phyloP scores from a whole-genome alignment of 2,888 invertebrate species.

The Drosophila cyrtoloma region DNA sequence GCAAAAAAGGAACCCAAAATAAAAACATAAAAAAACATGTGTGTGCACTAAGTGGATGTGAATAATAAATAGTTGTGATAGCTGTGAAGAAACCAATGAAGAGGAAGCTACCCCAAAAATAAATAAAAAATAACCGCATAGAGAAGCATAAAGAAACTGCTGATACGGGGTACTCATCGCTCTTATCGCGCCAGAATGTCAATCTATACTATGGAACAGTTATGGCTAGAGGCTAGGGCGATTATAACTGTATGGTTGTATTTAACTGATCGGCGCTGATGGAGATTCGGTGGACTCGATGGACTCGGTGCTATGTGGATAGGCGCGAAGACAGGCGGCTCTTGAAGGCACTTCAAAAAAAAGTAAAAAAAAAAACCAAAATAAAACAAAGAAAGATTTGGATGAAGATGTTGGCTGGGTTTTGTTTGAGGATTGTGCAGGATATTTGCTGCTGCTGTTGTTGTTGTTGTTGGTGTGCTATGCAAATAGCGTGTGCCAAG shows the following conservation, averaged over 20 bases:
- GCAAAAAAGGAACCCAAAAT: neutral
- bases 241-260: slow-evolving; percentile 29
- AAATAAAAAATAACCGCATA: neutral
- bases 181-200: slow-evolving; percentile 20
- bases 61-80: slow-evolving; percentile 43
- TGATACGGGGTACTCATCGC: slow-evolving; percentile 33
- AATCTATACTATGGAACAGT: slow-evolving; percentile 5
- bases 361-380: neutral
- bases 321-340: slow-evolving; percentile 50
- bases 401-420: slow-evolving; percentile 9
- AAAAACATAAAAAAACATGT: slow-evolving; percentile 48
- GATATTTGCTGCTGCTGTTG: slow-evolving; percentile 1
- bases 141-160: neutral
- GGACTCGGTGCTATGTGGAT: slow-evolving; percentile 4
- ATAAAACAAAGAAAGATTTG: neutral
- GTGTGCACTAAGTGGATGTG: slow-evolving; percentile 42
- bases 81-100: slow-evolving; percentile 1
- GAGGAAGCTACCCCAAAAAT: slow-evolving; percentile 10
- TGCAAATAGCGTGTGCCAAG: slow-evolving; percentile 70
- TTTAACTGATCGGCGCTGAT: neutral
- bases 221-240: slow-evolving; percentile 5
- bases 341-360: slow-evolving; percentile 60
- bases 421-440: slow-evolving; percentile 5
- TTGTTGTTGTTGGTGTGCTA: slow-evolving; percentile 14
- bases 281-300: neutral